phyloP scores from a whole-genome alignment of 2,888 invertebrate species.

The Macaria notata region DNA sequence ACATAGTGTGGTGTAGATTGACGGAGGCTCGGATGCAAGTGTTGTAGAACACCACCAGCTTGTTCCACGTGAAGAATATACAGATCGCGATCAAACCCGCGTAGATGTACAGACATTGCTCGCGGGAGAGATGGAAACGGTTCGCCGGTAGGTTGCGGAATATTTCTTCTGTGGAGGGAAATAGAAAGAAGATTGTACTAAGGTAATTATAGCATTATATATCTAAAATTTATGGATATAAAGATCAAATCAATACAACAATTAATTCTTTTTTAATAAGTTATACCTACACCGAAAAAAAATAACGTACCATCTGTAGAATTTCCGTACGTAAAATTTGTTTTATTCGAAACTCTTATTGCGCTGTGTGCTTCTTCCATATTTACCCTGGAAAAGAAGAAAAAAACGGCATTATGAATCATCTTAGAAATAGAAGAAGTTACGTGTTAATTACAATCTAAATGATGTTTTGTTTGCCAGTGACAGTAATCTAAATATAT shows the following conservation, averaged over 20 bases:
- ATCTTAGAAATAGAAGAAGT: neutral
- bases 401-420: neutral
- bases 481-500: too few species aligned
- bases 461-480: too few species aligned
- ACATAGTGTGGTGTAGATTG: constrained; percentile 90
- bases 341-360: constrained; percentile 23
- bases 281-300: neutral
- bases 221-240: too few species aligned
- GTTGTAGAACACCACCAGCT: constrained; percentile 85
- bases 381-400: constrained; percentile 76
- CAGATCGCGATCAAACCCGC: constrained; percentile 73
- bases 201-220: too few species aligned
- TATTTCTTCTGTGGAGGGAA: constrained; percentile 36
- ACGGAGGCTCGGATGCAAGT: constrained; percentile 89
- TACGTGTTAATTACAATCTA: neutral
- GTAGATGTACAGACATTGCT: constrained; percentile 80
- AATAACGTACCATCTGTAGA: neutral
- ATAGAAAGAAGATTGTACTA: neutral
- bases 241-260: too few species aligned
- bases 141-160: constrained; percentile 54
- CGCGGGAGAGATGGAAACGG: constrained; percentile 58
- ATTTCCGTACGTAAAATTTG: constrained; percentile 4
- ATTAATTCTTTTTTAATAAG: neutral
- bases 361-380: constrained; percentile 73
- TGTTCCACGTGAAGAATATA: constrained; percentile 78